Conservation (phyloP, 2,113 vertebrate species). For the Hoplias malabaricus region DNA sequence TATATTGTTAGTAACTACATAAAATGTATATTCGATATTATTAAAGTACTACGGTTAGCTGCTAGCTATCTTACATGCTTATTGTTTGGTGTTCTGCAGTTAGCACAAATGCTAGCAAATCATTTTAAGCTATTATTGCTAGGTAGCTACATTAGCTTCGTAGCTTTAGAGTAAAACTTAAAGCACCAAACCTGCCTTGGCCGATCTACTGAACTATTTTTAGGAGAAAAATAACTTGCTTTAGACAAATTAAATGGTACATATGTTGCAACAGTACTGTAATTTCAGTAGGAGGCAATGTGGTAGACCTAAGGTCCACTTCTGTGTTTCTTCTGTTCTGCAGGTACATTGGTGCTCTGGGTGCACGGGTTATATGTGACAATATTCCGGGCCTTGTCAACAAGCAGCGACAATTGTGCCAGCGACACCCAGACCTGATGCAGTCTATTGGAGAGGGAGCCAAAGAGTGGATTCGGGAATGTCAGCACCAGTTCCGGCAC, state of each 20-base stretch:
- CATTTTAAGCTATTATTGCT: neutral
- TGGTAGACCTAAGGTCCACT: neutral
- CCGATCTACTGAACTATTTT: too few species aligned
- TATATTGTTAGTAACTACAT: too few species aligned
- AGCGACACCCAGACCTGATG: constrained; percentile 96
- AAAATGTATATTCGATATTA: too few species aligned
- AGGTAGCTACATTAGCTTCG: neutral
- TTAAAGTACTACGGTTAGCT: too few species aligned
- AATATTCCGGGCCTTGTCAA: constrained; percentile 97
- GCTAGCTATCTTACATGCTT: too few species aligned
- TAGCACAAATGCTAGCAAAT: neutral
- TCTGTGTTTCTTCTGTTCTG: neutral
- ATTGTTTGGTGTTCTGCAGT: too few species aligned
- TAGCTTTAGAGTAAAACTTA: too few species aligned
- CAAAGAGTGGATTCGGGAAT: constrained; percentile 95
- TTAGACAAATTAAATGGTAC: neutral
- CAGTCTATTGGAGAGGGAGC: constrained; percentile 93
- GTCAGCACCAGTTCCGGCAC: constrained; percentile 96
- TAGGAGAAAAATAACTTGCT: too few species aligned
- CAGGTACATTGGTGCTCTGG: constrained; percentile 97
- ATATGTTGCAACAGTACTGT: neutral
- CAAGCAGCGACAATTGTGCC: constrained; percentile 96
- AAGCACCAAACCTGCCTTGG: neutral
- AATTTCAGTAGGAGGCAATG: neutral
- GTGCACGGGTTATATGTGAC: constrained; percentile 93